A percentile compares a stretch with the other conserved stretches of the same genome.
These are phyloP conservation scores for Camponotus floridanus DNA, from an alignment of 1,140 invertebrate species.

Conservation along the genomic window DNA sequence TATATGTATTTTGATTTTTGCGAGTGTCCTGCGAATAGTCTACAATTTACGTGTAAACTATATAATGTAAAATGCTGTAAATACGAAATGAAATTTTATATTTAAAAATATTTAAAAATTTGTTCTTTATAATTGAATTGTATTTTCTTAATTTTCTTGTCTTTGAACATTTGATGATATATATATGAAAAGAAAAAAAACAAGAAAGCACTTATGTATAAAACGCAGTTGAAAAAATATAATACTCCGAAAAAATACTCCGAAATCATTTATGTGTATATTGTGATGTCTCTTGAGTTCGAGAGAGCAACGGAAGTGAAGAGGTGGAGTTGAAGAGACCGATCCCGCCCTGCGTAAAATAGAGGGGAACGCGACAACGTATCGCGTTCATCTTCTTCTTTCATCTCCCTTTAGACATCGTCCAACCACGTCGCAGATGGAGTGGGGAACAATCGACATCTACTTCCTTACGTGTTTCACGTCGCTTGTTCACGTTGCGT, in stretches of 20 bases:
- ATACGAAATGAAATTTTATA: not conserved
- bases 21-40: not conserved
- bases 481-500: not conserved
- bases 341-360: slow-evolving; percentile 23
- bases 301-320: slow-evolving; percentile 8
- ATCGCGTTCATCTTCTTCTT: slow-evolving; percentile 60
- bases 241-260: too few species aligned
- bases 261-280: slow-evolving; percentile 9
- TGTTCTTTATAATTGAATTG: not conserved
- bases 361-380: slow-evolving; percentile 65
- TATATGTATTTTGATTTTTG: not conserved
- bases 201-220: not conserved
- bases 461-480: slow-evolving; percentile 28
- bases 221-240: not conserved
- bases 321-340: slow-evolving; percentile 66
- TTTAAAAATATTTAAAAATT: not conserved
- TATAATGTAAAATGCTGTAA: not conserved
- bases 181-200: not conserved
- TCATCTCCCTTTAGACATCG: slow-evolving; percentile 60
- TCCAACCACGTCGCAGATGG: not conserved
- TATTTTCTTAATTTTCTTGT: not conserved
- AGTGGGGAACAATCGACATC: slow-evolving; percentile 47
- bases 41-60: not conserved
- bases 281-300: slow-evolving; percentile 15
- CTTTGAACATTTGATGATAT: not conserved